Percentiles rank a stretch among this genome's conserved stretches.
These are phyloP conservation scores for Glossophaga mutica DNA, from an alignment of 2,797 vertebrate species.

Conservation along the genomic window DNA sequence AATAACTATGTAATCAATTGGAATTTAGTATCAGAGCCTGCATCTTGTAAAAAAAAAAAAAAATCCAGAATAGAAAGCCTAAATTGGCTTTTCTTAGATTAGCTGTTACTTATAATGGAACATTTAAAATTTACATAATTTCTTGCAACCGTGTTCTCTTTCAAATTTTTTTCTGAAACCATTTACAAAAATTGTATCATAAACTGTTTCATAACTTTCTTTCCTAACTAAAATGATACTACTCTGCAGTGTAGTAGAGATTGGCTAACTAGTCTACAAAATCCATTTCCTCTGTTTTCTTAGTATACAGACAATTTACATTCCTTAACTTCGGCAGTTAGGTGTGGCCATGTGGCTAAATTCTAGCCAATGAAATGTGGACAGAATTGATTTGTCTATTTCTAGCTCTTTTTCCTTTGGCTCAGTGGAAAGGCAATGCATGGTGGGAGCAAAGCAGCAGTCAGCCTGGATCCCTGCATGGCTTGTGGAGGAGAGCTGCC, in stretches of 20 bases:
- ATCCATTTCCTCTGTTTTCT: neutral
- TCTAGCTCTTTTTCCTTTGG: too few relatives aligned
- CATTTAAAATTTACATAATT: neutral
- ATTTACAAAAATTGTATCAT: neutral
- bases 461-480: neutral
- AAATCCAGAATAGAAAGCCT: neutral
- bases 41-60: neutral
- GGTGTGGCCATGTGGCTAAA: too few relatives aligned
- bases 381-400: too few relatives aligned
- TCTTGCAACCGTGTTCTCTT: neutral
- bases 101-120: neutral
- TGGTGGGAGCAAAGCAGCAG: too few relatives aligned
- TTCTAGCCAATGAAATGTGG: too few relatives aligned
- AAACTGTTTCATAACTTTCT: neutral
- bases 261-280: neutral
- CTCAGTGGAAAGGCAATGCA: neutral
- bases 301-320: neutral
- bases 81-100: neutral
- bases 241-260: neutral
- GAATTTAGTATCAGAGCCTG: neutral
- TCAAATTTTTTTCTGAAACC: neutral
- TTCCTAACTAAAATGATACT: neutral
- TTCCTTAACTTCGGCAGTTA: neutral
- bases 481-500: neutral
- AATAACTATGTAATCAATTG: neutral